Evolutionary conservation across 2,797 vertebrate genomes (phyloP), one percentile per base, ranked within the genome.

Genomic region (Brotula barbata): DNA sequence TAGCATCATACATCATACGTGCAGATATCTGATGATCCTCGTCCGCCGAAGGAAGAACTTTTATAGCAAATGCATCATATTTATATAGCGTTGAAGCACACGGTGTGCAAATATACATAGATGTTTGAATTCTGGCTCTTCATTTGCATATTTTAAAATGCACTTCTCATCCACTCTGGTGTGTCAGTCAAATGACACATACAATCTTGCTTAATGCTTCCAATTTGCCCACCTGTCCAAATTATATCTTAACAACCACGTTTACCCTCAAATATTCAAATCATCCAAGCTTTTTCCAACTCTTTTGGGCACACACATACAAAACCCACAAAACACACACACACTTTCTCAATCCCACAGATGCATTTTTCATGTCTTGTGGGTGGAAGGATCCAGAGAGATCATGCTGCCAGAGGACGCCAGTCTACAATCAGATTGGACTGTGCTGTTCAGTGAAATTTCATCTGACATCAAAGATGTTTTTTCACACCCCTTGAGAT

Each of bases 401-500:
- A 84, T 77, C 69, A 67, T 64, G 46, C 78, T 85, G 80, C 76
- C 81, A 81, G 74, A 72, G 71, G 75, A 81, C 40, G 73, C 71
- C 80, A 77, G 81, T 63, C 69, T 74, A 64, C 63, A 44, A 84
- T 88, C 80, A 86, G 69, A 86, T 78, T 75, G 64, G 64, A 56
- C 80, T 67, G 58, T 50, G 61, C 73, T 62, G 80, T 60, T 86
- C 79, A 79, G 60, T 73, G 78, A 87, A 88, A 88, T 86, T 79
- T 87, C 77, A 78, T 78, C 72, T 75, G 81, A 87, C 84, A 87
- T 87, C 80, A 85, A 88, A 88, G 77, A 83, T 80, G 71, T 78
- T 76, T 84, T 82, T 82, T 83, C 75, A 81, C 79, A 83, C 68
- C 71, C 75, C 58, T 71, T 28, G 25, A 77, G 68, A 80, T 81